Evolutionary conservation across 2,113 vertebrate species (phyloP), one percentile per base, ranked within the genome.

Genomic region (Antennarius striatus): DNA sequence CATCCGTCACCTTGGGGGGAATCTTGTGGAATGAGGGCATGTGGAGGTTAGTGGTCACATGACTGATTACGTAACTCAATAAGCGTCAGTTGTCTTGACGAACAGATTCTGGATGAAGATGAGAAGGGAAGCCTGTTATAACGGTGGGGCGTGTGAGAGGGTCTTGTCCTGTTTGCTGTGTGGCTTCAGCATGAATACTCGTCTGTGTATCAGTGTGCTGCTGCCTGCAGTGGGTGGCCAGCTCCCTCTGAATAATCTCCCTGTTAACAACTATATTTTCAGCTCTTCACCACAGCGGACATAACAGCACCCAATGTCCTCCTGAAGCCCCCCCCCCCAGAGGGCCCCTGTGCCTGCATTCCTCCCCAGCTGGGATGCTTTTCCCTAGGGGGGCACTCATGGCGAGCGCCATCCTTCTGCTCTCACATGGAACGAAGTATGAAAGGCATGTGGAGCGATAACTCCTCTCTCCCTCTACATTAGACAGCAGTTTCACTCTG

Each of bases 331-430:
- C 14, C 48, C 70, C 62, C 60, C 61, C 22, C 60, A 13, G 45
- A 58, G 71, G 77, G 76, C 79, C 85, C 72, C 75, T 54, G n/a
- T 59, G 78, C 65, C 81, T 80, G 80, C 90, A 90, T 86, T 81
- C 86, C 88, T 76, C 70, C 75, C 77, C 46, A 66, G 66, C 77
- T 56, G 58, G 82, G 80, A 86, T 82, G 68, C 82, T 79, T 81
- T 86, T 73, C 70, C 63, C 64, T 53, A 77, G 58, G 72, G 79
- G 58, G 72, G 82, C 56, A 15, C 75, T 86, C 64, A 59, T 30
- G 55, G 69, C 56, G 1, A 79, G 63, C 73, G 63, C 72, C 71
- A 80, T 73, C 79, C 71, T 50, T 68, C 56, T 71, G 77, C 73
- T 63, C 83, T 77, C 87, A 78, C 80, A 73, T 73, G 67, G 75